A percentile compares a stretch with the other conserved stretches of the same genome.
Conservation (phyloP, 1,140 invertebrate species). For the Zaprionus capensis region DNA sequence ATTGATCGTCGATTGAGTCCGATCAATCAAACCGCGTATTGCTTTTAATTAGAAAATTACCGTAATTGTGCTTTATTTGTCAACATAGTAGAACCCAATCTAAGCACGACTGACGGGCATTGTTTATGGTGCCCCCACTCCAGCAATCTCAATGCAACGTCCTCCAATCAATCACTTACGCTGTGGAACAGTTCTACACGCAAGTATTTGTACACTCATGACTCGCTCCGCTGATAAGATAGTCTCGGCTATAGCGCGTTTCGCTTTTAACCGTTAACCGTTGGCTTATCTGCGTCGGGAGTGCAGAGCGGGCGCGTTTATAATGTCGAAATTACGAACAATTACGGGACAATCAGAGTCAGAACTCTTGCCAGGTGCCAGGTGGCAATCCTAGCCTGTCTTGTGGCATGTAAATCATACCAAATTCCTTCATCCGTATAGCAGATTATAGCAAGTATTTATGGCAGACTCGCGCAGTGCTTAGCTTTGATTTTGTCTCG, state of each 20-base stretch:
- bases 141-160: slow-evolving; percentile 10
- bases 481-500: slow-evolving; percentile 46
- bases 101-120: slow-evolving; percentile 6
- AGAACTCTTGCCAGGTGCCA: slow-evolving; percentile 7
- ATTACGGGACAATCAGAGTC: slow-evolving; percentile 64
- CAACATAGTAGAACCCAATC: slow-evolving; percentile 12
- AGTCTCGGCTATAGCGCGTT: slow-evolving; percentile 38
- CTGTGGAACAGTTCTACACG: slow-evolving; percentile 5
- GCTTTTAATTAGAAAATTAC: slow-evolving; percentile 27
- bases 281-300: slow-evolving; percentile 42
- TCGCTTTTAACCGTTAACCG: slow-evolving; percentile 34
- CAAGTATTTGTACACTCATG: slow-evolving; percentile 19
- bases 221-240: slow-evolving; percentile 50
- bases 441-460: slow-evolving; percentile 62
- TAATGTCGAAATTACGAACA: slow-evolving; percentile 74
- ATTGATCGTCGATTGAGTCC: not conserved
- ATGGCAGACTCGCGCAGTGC: slow-evolving; percentile 30
- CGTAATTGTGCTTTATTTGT: slow-evolving; percentile 25
- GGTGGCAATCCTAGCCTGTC: slow-evolving; percentile 9
- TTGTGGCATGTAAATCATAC: slow-evolving; percentile 27
- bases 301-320: slow-evolving; percentile 37
- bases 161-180: slow-evolving; percentile 26
- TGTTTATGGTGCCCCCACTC: slow-evolving; percentile 12
- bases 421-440: slow-evolving; percentile 31
- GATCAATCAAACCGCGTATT: slow-evolving; percentile 4